Base-by-base conservation (phyloP, 2,113 vertebrate genomes). In the Tetrao urogallus region DNA sequence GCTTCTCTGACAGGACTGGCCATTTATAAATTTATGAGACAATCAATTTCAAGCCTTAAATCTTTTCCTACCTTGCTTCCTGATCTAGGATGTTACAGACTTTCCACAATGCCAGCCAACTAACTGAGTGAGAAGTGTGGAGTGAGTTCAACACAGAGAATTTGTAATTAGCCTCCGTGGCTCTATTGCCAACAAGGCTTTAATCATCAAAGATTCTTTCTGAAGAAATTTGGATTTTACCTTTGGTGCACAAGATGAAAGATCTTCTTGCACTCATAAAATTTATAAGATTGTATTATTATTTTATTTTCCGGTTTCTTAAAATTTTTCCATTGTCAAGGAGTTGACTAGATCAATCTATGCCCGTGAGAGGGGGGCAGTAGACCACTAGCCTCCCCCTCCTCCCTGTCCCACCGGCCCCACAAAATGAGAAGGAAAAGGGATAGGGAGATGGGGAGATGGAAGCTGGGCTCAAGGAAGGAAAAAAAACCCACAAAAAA, bases 151-250 rank as follows among this genome's bases (percentile, higher is more conserved):
- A 73, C 24, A 79, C 5, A 85, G 20, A 34, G 72, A 95, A 88
- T 86, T 93, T 21, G 21, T 88, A 81, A 88, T 82, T 75, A 89
- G n/a, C 27, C 11, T 79, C 66, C 40, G 14, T 42, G 34, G 13
- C 2, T 93, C 32, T 73, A 9, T 56, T 94, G 72, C 63, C 74
- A 79, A 38, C 16, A 87, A 45, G 11, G 1, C 50, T 76, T 90
- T 92, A 91, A 72, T 86, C 66, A 91, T 82, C 48, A 86, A 82
- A 88, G 47, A 85, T 30, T 60, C 22, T 45, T 85, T 84, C 54
- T 38, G 66, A 94, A 85, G 42, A 90, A 90, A 82, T 38, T 8
- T 48, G 13, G 2, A 7, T 78, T 90, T 78, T 92, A 30, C n/a
- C 27, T 38, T 79, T 83, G 43, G 43, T 79, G 70, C 36, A 42